Evolutionary conservation across 1,140 invertebrate genomes (phyloP).

Genomic region (Neocloeon triangulifer): DNA sequence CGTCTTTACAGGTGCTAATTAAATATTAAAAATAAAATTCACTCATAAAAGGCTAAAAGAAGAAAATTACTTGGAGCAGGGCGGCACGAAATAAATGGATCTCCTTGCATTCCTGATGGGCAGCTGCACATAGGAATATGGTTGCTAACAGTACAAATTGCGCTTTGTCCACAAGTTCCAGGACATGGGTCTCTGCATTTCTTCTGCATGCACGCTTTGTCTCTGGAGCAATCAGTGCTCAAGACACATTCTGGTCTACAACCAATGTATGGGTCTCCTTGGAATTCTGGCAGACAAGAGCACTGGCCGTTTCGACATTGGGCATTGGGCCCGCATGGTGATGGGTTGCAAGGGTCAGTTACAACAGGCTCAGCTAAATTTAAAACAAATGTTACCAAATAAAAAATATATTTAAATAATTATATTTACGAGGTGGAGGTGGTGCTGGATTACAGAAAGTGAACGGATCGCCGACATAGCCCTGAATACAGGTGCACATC

Average conservation of each 20-base stretch:
- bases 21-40: slow-evolving; percentile 4
- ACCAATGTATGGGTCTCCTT: slow-evolving; percentile 33
- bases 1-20: slow-evolving; percentile 12
- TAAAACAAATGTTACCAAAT: slow-evolving; percentile 9
- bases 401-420: slow-evolving; percentile 11
- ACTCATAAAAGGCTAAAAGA: slow-evolving; percentile 2
- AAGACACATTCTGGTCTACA: slow-evolving; percentile 39
- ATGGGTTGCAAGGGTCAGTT: slow-evolving; percentile 39
- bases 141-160: slow-evolving; percentile 40
- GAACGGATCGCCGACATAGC: slow-evolving; percentile 50
- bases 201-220: slow-evolving; percentile 42
- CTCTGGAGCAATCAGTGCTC: slow-evolving; percentile 34
- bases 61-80: slow-evolving; percentile 25
- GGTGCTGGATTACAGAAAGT: slow-evolving; percentile 27
- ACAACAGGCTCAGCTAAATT: slow-evolving; percentile 19
- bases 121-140: slow-evolving; percentile 51
- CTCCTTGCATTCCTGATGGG: slow-evolving; percentile 35
- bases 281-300: slow-evolving; percentile 31
- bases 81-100: slow-evolving; percentile 40
- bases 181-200: slow-evolving; percentile 54
- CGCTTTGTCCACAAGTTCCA: slow-evolving; percentile 42
- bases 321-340: slow-evolving; percentile 48
- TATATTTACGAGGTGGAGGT: slow-evolving; percentile 8
- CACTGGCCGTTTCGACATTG: slow-evolving; percentile 36
- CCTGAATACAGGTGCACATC: slow-evolving; percentile 38